Evolutionary conservation across 2,797 vertebrate species (phyloP).

Genomic region (Cryptoblepharus egeriae): DNA sequence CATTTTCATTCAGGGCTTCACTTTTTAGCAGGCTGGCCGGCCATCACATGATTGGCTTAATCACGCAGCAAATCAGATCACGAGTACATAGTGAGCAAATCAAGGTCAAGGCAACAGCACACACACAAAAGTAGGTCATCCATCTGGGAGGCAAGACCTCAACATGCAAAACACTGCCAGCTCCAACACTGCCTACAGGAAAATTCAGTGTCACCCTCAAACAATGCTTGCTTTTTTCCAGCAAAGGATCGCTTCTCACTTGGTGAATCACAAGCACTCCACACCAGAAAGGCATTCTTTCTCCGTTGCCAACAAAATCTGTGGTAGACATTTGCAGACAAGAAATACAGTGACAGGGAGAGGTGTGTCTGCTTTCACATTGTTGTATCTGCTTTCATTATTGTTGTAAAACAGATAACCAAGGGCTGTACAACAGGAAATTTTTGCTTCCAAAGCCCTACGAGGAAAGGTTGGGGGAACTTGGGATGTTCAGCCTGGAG

Average conservation of each 20-base stretch:
- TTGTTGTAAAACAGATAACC: constrained; percentile 35
- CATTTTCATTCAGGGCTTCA: constrained; percentile 10
- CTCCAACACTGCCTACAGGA: constrained; percentile 26
- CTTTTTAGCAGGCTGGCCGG: constrained; percentile 17
- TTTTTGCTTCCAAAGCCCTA: constrained; percentile 1
- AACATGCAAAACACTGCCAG: constrained; percentile 34
- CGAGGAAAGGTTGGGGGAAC: too few species aligned
- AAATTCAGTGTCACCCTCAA: constrained; percentile 2
- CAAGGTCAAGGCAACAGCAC: constrained; percentile 72
- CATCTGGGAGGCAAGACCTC: constrained; percentile 54
- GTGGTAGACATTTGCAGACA: constrained; percentile 38
- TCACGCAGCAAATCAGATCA: constrained; percentile 72
- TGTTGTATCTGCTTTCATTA: too few species aligned
- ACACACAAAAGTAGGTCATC: constrained; percentile 80
- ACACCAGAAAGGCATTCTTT: constrained; percentile 20
- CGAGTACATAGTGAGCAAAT: constrained; percentile 69
- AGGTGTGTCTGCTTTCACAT: neutral
- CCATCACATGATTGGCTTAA: constrained; percentile 61
- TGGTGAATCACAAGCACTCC: constrained; percentile 34
- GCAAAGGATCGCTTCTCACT: constrained; percentile 6
- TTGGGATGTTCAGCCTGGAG: too few species aligned
- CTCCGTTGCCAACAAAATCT: neutral
- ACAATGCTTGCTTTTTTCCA: neutral
- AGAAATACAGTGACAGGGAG: constrained; percentile 37
- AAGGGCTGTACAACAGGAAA: constrained; percentile 9